Conservation (phyloP, 1,140 invertebrate genomes). For the Cotesia typhae region DNA sequence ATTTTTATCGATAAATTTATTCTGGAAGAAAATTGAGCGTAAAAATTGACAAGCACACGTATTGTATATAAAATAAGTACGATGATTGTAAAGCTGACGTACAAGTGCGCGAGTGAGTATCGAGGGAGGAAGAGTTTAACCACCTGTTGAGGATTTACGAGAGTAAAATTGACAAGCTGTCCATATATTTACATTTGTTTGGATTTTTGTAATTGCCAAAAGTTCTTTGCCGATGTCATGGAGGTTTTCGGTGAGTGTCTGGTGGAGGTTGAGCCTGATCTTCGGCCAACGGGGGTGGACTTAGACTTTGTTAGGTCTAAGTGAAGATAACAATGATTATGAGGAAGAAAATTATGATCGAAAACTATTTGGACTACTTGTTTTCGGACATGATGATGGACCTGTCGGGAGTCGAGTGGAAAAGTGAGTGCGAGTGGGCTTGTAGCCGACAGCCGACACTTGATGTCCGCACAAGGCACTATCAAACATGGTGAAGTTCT, state of each 20-base stretch:
- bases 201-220: not conserved
- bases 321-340: too few relatives aligned
- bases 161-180: conserved; percentile 50
- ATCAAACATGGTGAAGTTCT: conserved; percentile 24
- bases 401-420: conserved; percentile 24
- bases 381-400: conserved; percentile 19
- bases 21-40: too few relatives aligned
- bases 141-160: conserved; percentile 60
- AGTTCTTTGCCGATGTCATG: too few relatives aligned
- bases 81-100: conserved; percentile 20
- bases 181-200: conserved; percentile 17
- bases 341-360: not conserved
- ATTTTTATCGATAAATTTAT: too few relatives aligned
- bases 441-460: not conserved
- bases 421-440: conserved; percentile 4
- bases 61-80: conserved; percentile 6
- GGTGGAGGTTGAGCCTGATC: too few relatives aligned
- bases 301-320: too few relatives aligned
- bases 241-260: too few relatives aligned
- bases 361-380: conserved; percentile 28
- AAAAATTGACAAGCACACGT: too few relatives aligned
- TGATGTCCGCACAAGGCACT: conserved; percentile 19
- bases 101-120: conserved; percentile 30
- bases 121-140: conserved; percentile 42
- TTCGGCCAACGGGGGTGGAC: too few relatives aligned